These are phyloP conservation scores for Didymodactylos carnosus DNA, from an alignment of 2,888 invertebrate genomes.

Conservation along the genomic window DNA sequence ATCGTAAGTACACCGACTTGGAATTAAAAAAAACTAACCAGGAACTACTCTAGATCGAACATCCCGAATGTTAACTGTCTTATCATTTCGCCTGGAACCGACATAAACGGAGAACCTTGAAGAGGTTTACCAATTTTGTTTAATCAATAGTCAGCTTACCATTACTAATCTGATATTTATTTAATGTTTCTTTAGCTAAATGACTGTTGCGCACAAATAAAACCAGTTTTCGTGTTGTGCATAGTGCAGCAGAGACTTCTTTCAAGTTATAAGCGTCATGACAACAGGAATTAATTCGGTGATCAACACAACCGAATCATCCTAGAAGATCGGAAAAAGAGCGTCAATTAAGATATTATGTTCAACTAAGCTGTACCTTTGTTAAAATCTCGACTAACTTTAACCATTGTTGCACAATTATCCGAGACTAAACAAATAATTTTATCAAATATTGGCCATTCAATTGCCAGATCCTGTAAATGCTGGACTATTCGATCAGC, in stretches of 20 bases:
- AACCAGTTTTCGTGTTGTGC: neutral
- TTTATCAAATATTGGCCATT: neutral
- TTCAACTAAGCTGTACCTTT: neutral
- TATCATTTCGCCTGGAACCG: too few species aligned
- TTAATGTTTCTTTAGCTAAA: neutral
- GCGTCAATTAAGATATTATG: neutral
- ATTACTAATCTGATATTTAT: neutral
- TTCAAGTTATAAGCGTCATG: neutral
- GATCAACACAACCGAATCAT: neutral
- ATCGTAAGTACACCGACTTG: too few species aligned
- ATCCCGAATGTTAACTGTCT: too few species aligned
- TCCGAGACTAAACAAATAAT: neutral
- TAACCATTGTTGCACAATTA: too few species aligned
- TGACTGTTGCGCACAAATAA: neutral
- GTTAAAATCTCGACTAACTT: neutral
- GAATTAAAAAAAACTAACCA: too few species aligned
- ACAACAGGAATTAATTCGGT: neutral
- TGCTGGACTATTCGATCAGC: neutral
- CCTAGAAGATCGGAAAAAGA: neutral
- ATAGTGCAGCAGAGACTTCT: neutral
- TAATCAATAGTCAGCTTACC: too few species aligned
- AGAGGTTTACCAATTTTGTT: too few species aligned
- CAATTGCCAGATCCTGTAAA: too few species aligned
- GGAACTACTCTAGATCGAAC: too few species aligned
- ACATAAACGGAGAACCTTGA: too few species aligned